Conservation (phyloP, 1,140 invertebrate genomes). For the Sminthurides bifidus region DNA sequence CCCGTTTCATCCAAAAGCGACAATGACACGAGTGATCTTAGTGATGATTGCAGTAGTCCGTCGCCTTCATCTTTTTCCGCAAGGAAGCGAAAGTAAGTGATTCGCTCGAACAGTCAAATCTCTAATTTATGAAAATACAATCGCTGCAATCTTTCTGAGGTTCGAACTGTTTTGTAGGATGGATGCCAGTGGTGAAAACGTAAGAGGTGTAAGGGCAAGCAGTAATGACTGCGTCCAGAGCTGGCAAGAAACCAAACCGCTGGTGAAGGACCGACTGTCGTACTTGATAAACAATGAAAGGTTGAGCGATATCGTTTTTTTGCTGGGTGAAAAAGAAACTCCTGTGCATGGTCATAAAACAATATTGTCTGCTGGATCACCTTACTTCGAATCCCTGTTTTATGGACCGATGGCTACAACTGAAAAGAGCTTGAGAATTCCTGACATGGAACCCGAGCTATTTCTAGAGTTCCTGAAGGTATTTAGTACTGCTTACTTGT, state of each 20-base stretch:
- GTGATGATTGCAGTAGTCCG: too few relatives aligned
- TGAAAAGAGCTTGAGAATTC: constrained; percentile 20
- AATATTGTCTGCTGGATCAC: constrained; percentile 22
- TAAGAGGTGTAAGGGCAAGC: background rate
- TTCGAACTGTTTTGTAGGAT: constrained; percentile 3
- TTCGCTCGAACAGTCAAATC: too few relatives aligned
- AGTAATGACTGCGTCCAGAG: constrained; percentile 5
- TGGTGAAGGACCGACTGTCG: constrained; percentile 27
- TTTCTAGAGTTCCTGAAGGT: constrained; percentile 30
- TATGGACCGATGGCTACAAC: constrained; percentile 27
- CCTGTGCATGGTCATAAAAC: constrained; percentile 28
- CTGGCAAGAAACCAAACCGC: constrained; percentile 29
- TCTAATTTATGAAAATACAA: too few relatives aligned
- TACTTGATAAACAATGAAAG: constrained; percentile 28
- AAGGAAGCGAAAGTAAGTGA: too few relatives aligned
- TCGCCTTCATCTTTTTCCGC: too few relatives aligned
- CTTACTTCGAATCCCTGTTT: constrained; percentile 26
- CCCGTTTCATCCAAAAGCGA: too few relatives aligned
- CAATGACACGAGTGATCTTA: too few relatives aligned
- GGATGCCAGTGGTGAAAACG: background rate
- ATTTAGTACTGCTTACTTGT: background rate
- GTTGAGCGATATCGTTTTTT: constrained; percentile 26
- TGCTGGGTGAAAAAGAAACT: constrained; percentile 21
- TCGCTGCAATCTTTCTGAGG: too few relatives aligned
- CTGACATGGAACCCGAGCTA: constrained; percentile 29